These are phyloP conservation scores for Orestias chungarensis DNA, from an alignment of 2,797 vertebrate species.

Conservation along the genomic window DNA sequence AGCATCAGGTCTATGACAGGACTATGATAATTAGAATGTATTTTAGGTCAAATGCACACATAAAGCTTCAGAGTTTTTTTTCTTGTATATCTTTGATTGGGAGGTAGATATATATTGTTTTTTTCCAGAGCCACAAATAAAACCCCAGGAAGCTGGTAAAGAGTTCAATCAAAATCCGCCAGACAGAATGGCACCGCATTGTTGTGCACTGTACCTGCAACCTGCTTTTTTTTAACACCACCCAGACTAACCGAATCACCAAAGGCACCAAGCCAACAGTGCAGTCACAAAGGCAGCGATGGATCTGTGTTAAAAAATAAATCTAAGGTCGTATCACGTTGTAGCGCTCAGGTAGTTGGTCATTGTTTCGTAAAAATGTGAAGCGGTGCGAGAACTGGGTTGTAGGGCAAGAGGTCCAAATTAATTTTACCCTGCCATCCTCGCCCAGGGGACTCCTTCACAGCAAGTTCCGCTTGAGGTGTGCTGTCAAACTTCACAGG, in stretches of 20 bases:
- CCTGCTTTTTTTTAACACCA: slow-evolving; percentile 1
- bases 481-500: slow-evolving; percentile 37
- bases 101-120: neutral
- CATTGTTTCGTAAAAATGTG: slow-evolving; percentile 28
- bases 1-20: too few relatives aligned
- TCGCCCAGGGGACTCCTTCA: slow-evolving; percentile 17
- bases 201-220: slow-evolving; percentile 58
- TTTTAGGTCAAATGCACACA: neutral
- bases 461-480: slow-evolving; percentile 37
- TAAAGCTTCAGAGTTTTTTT: neutral
- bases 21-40: too few relatives aligned
- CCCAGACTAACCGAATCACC: slow-evolving; percentile 21
- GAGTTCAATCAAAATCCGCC: slow-evolving; percentile 45
- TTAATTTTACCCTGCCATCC: slow-evolving; percentile 25
- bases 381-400: slow-evolving; percentile 1
- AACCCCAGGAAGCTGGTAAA: slow-evolving; percentile 68
- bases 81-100: neutral
- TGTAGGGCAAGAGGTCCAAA: slow-evolving; percentile 7
- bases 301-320: slow-evolving; percentile 53
- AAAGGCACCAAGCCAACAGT: slow-evolving; percentile 55
- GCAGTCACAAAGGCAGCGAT: slow-evolving; percentile 60
- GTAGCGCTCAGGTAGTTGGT: slow-evolving; percentile 38
- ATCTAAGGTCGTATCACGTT: slow-evolving; percentile 49
- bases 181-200: slow-evolving; percentile 74
- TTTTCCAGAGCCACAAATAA: slow-evolving; percentile 14